phyloP scores from a whole-genome alignment of 2,888 invertebrate species.

The Orchestes rusci region DNA sequence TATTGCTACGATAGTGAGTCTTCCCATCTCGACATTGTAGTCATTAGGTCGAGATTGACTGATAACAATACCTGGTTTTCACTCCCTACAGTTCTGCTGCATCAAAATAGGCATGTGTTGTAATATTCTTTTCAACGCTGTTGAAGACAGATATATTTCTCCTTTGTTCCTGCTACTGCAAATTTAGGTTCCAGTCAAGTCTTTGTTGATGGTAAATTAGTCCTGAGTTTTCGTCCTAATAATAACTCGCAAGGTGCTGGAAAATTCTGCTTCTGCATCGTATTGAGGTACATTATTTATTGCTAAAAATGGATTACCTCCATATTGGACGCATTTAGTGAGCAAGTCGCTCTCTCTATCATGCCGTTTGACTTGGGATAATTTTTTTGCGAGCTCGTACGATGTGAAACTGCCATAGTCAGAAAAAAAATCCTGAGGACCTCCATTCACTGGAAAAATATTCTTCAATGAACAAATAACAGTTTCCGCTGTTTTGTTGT shows the following conservation, averaged over 20 bases:
- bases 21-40: too few relatives aligned
- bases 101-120: slow-evolving; percentile 2
- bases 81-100: slow-evolving; percentile 8
- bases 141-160: slow-evolving; percentile 7
- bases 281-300: slow-evolving; percentile 26
- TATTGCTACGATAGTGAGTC: too few relatives aligned
- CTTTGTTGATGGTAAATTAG: slow-evolving; percentile 19
- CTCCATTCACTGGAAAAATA: slow-evolving; percentile 26
- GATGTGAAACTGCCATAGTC: too few relatives aligned
- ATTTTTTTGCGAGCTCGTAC: too few relatives aligned
- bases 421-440: slow-evolving; percentile 20
- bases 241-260: slow-evolving; percentile 16
- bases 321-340: slow-evolving; percentile 19
- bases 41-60: too few relatives aligned
- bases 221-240: slow-evolving; percentile 29
- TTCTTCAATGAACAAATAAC: too few relatives aligned
- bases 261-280: slow-evolving; percentile 27
- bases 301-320: slow-evolving; percentile 25
- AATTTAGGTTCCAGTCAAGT: slow-evolving; percentile 17
- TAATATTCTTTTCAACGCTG: slow-evolving; percentile 9
- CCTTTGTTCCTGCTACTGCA: slow-evolving; percentile 5
- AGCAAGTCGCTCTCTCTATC: slow-evolving; percentile 26
- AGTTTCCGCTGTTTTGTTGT: too few relatives aligned
- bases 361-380: slow-evolving; percentile 25
- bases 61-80: slow-evolving; percentile 14